Percentiles rank a stretch among this genome's conserved stretches.
Evolutionary conservation across 2,113 vertebrate genomes (phyloP).

Genomic region (Corythornis vintsioides): DNA sequence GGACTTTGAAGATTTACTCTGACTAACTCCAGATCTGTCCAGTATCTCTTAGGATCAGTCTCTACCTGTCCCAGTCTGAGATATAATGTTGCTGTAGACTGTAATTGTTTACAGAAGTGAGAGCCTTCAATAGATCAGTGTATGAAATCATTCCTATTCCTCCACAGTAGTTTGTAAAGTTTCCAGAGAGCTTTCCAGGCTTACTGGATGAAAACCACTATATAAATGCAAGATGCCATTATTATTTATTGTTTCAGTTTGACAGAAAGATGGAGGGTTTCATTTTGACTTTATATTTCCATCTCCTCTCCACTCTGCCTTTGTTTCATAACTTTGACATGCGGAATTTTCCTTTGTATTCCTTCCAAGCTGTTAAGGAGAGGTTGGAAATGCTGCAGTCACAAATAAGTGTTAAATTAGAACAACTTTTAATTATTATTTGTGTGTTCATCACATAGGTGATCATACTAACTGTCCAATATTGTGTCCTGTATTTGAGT

Average conservation of each 20-base stretch:
- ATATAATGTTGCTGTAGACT: slow-evolving; percentile 27
- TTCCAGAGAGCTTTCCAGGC: slow-evolving; percentile 56
- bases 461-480: background rate
- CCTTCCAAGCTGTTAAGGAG: background rate
- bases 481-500: background rate
- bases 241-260: slow-evolving; percentile 71
- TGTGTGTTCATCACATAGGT: background rate
- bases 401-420: background rate
- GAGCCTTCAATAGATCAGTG: slow-evolving; percentile 19
- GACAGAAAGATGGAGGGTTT: slow-evolving; percentile 73
- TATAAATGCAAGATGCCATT: slow-evolving; percentile 60
- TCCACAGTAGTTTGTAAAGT: slow-evolving; percentile 63
- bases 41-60: slow-evolving; percentile 54
- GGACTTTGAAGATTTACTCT: slow-evolving; percentile 51
- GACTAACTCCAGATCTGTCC: slow-evolving; percentile 46
- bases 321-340: slow-evolving; percentile 63
- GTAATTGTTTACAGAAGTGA: slow-evolving; percentile 35
- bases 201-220: slow-evolving; percentile 53
- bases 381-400: background rate
- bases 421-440: background rate
- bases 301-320: slow-evolving; percentile 25
- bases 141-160: slow-evolving; percentile 52
- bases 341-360: slow-evolving; percentile 23
- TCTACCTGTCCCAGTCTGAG: slow-evolving; percentile 42
- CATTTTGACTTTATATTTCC: slow-evolving; percentile 70